A percentile compares a stretch with the other conserved stretches of the same genome.
Conservation (phyloP, 1,140 invertebrate genomes). For the Caenorhabditis briggsae region DNA sequence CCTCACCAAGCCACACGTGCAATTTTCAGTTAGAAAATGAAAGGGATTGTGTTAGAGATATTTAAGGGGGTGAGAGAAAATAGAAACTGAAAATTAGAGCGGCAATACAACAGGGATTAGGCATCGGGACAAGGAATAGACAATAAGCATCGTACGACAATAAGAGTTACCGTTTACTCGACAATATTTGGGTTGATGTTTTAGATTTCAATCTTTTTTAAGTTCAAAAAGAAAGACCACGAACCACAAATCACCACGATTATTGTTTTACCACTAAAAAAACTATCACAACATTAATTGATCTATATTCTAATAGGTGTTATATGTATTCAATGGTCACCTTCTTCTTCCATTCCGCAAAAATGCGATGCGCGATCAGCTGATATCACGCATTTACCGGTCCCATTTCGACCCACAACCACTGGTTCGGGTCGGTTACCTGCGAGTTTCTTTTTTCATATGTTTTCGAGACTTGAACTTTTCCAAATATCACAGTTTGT, state of each 20-base stretch:
- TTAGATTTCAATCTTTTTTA: not conserved
- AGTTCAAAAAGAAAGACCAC: conserved; percentile 16
- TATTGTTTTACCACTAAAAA: conserved; percentile 6
- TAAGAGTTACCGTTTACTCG: not conserved
- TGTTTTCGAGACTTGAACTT: not conserved
- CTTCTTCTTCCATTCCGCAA: conserved; percentile 77
- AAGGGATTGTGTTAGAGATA: conserved; percentile 3
- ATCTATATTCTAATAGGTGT: not conserved
- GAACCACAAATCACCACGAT: conserved; percentile 52
- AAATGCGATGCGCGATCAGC: conserved; percentile 77
- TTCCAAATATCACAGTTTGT: not conserved
- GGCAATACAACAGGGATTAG: not conserved
- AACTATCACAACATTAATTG: conserved; percentile 3
- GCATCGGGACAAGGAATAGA: not conserved
- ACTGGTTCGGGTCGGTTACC: conserved; percentile 48
- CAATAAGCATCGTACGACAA: not conserved
- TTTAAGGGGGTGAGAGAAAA: not conserved
- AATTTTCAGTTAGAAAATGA: conserved; percentile 23
- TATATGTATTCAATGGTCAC: conserved; percentile 58
- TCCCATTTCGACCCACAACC: conserved; percentile 67
- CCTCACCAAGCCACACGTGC: conserved; percentile 53
- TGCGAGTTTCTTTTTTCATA: conserved; percentile 9
- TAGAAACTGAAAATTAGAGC: conserved; percentile 25
- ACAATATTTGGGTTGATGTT: conserved; percentile 1
- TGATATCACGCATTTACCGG: conserved; percentile 74